Conservation (phyloP, 1,140 invertebrate genomes). For the Monochamus saltuarius region DNA sequence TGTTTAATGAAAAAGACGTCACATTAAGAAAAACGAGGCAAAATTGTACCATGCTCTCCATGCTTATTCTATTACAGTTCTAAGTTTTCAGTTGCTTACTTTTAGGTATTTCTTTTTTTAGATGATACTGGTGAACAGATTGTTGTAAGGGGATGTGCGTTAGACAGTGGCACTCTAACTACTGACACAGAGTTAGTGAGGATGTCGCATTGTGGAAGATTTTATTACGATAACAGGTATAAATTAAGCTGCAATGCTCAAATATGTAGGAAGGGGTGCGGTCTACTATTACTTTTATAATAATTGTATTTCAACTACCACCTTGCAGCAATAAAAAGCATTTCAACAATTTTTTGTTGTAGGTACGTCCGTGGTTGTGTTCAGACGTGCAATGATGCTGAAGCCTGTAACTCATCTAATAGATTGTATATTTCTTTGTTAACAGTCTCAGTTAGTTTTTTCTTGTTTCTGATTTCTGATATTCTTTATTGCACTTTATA, state of each 20-base stretch:
- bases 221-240: conserved; percentile 84
- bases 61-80: too few relatives aligned
- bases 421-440: too few relatives aligned
- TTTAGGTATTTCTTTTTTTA: too few relatives aligned
- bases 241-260: conserved; percentile 19
- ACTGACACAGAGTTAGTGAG: conserved; percentile 90
- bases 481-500: too few relatives aligned
- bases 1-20: too few relatives aligned
- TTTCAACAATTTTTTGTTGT: conserved; percentile 40
- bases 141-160: conserved; percentile 83
- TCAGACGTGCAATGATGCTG: conserved; percentile 84
- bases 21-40: too few relatives aligned
- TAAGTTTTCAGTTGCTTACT: too few relatives aligned
- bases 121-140: conserved; percentile 77
- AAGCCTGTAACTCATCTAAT: conserved; percentile 69
- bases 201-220: conserved; percentile 91
- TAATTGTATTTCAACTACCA: background rate
- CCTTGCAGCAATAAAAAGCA: background rate
- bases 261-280: background rate
- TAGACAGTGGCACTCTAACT: conserved; percentile 88
- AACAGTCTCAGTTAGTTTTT: too few relatives aligned
- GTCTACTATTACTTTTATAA: too few relatives aligned
- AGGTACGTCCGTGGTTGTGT: conserved; percentile 85
- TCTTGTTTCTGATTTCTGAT: too few relatives aligned
- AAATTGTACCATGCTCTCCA: too few relatives aligned